These are phyloP conservation scores for Lepidothrix coronata DNA, from an alignment of 2,113 vertebrate species.

Conservation along the genomic window DNA sequence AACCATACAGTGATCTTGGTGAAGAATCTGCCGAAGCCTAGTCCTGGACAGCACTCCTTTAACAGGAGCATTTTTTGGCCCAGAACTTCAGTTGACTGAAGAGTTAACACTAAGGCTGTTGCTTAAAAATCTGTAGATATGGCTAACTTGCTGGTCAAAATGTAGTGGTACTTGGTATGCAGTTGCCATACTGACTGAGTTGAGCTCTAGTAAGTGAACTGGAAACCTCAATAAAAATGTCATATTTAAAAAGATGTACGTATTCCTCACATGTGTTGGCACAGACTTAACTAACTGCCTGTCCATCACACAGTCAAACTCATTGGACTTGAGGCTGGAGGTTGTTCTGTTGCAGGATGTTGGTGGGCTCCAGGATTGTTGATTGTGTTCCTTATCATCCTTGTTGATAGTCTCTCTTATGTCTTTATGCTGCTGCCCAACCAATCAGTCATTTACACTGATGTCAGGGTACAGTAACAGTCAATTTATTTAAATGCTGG, in stretches of 20 bases:
- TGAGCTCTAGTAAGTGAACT: not conserved
- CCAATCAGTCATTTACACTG: not conserved
- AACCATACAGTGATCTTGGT: not conserved
- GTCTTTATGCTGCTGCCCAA: not conserved
- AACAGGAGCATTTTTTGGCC: not conserved
- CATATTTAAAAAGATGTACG: not conserved
- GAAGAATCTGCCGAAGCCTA: not conserved
- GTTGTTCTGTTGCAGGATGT: not conserved
- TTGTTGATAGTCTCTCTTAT: accelerated
- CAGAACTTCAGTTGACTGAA: not conserved
- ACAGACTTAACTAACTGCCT: not conserved
- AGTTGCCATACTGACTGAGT: not conserved
- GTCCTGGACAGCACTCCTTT: not conserved
- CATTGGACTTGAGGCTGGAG: not conserved
- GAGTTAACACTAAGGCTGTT: not conserved
- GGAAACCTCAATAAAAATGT: not conserved
- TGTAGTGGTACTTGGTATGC: not conserved
- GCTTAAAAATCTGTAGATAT: not conserved
- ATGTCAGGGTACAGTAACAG: not conserved
- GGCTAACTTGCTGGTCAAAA: not conserved
- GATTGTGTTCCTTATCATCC: not conserved
- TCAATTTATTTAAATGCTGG: not conserved
- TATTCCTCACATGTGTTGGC: not conserved
- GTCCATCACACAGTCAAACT: not conserved
- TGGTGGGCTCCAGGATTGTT: not conserved